Base-by-base conservation (phyloP, 2,113 vertebrate species). In the Takifugu flavidus region DNA sequence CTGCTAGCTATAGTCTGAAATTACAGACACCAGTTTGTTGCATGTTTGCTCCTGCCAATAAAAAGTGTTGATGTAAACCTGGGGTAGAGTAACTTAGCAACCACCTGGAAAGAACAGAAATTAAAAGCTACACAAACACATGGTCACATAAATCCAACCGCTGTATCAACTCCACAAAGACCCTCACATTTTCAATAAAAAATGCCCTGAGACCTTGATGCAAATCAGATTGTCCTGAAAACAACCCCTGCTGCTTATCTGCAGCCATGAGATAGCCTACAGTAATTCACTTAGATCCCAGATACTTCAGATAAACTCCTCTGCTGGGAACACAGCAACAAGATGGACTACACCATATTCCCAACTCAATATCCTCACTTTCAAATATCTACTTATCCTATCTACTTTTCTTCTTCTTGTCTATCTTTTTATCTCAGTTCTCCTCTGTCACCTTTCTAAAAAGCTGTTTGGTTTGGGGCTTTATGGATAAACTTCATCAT, bases 221-320 rank as follows among this genome's bases (percentile, higher is more conserved):
- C 70, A 71, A 57, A 86, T 86, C 80, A 69, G 76, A 77, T 82
- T 78, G 80, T 78, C 70, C 78, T 78, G 68, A 78, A 74, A 77
- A 73, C 28, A 26, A 60, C 52, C 61, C 5, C 4, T 39, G 59
- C 63, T 62, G 42, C 72, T 85, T 85, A 85, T 86, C 82, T 75
- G 4, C 69, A 65, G 67, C n/a, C 4, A 77, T 66, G 53, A 82
- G 81, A 82, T 85, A 70, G 66, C 58, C 67, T 63, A 58, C 72
- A 73, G 65, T 86, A 86, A 88, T 88, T 79, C 70, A 82, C 59
- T 86, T 82, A 83, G 74, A 64, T 67, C 62, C 45, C 51, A 74
- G 84, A 88, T 86, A 66, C 44, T 75, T 77, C 57, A 78, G 83
- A 86, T 87, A 87, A 82, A 79, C 47, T 69, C 59, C 75, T 76